Conservation (phyloP, 2,113 vertebrate genomes). For the Aegotheles bennettii region DNA sequence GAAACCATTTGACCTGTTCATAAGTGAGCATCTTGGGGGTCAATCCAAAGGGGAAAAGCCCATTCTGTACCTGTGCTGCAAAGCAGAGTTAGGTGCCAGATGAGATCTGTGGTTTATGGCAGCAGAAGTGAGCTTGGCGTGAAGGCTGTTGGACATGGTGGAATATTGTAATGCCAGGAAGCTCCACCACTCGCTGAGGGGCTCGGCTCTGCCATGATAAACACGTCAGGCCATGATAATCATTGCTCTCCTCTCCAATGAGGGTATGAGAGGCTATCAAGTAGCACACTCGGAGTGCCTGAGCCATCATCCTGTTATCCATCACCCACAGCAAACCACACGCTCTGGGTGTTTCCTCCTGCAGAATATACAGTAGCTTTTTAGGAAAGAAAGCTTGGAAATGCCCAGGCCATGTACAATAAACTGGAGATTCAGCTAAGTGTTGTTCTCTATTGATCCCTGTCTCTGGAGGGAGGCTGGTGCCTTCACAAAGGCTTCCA, state of each 20-base stretch:
- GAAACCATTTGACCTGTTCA: too few relatives aligned
- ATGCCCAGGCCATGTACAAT: accelerated
- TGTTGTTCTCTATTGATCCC: not conserved
- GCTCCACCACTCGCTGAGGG: not conserved
- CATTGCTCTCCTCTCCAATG: not conserved
- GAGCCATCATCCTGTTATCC: not conserved
- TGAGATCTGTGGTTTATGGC: too few relatives aligned
- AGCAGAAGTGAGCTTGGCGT: too few relatives aligned
- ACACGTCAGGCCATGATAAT: not conserved
- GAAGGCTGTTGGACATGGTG: too few relatives aligned
- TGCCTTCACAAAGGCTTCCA: not conserved
- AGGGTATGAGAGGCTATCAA: not conserved
- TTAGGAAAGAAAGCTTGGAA: not conserved
- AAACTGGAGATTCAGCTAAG: not conserved
- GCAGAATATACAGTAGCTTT: not conserved
- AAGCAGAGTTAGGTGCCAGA: too few relatives aligned
- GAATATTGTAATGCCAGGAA: not conserved
- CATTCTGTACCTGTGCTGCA: too few relatives aligned
- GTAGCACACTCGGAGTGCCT: not conserved
- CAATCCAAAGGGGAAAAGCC: too few relatives aligned
- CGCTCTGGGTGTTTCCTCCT: not conserved
- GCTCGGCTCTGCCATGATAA: not conserved
- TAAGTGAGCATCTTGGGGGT: too few relatives aligned
- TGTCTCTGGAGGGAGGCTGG: not conserved
- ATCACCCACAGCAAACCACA: not conserved